Evolutionary conservation across 2,888 invertebrate species (phyloP).

Genomic region (Ochropleura plecta): DNA sequence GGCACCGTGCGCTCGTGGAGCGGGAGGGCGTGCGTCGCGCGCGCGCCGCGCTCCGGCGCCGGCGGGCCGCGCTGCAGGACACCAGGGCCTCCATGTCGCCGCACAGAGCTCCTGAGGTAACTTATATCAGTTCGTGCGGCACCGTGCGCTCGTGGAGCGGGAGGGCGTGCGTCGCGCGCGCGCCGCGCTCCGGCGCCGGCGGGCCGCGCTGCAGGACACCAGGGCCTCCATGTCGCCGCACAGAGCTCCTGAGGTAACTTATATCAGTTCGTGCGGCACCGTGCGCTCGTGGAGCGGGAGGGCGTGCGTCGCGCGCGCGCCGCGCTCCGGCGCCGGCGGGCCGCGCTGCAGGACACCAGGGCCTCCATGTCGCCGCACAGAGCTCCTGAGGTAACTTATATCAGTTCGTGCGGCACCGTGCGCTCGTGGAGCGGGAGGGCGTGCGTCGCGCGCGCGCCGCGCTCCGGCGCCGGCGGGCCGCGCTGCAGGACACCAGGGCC

Average conservation of each 20-base stretch:
- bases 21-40: constrained; percentile 95
- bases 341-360: constrained; percentile 92
- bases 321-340: constrained; percentile 92
- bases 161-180: constrained; percentile 96
- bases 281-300: constrained; percentile 95
- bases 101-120: too few relatives aligned
- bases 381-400: too few relatives aligned
- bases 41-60: constrained; percentile 93
- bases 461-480: constrained; percentile 92
- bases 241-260: too few relatives aligned
- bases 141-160: constrained; percentile 94
- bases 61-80: constrained; percentile 92
- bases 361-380: constrained; percentile 85
- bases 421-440: constrained; percentile 95
- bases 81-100: constrained; percentile 87
- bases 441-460: constrained; percentile 95
- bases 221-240: constrained; percentile 88
- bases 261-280: constrained; percentile 96
- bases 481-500: constrained; percentile 92
- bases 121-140: constrained; percentile 96
- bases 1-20: constrained; percentile 95
- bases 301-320: constrained; percentile 96
- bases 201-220: constrained; percentile 92
- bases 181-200: constrained; percentile 93
- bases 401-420: constrained; percentile 96